Base-by-base conservation (phyloP, 2,888 invertebrate species). In the Nephrotoma appendiculata region DNA sequence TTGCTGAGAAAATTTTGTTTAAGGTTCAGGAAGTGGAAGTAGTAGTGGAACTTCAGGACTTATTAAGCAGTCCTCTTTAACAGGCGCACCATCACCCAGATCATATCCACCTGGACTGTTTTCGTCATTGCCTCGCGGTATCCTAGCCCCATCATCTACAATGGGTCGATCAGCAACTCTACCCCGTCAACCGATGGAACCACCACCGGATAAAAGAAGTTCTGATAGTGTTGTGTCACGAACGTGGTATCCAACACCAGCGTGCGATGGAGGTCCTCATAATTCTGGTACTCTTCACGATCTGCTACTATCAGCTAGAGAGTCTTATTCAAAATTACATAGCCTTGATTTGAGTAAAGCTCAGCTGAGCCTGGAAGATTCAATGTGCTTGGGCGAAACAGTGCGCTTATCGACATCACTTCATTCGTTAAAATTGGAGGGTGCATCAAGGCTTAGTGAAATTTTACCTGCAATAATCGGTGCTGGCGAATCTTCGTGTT, bases 291-390 rank as follows among this genome's bases (percentile, higher is more conserved):
- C 89, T 12, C 88, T 90, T 6, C 90, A 90, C 87, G 90, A 90
- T 86, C 88, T 90, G 9, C 87, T 90, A 9, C 89, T 91, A 45
- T 92, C 91, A 45, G 91, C 90, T 88, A 91, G 93, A 85, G 92
- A 92, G 87, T 91, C 92, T 6, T 91, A 90, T 88, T 93, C 93
- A 88, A 92, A 92, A 88, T 90, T 93, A 87, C 91, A 92, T 88
- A 92, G 92, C 87, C 89, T 93, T 88, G 93, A 93, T 90, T 92
- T 93, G 88, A 93, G 92, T 88, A 93, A 93, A 89, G 93, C 93
- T 89, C 92, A 93, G 87, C 89, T 93, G 88, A 92, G 92, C 88
- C 91, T 93, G 86, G 92, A 93, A 89, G 93, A 93, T 89, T 92
- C 93, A 41, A 92, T 93, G 89, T 93, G 93, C 88, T 90, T 93